Conservation (phyloP, 2,888 invertebrate genomes). For the Sarcophaga carnaria region DNA sequence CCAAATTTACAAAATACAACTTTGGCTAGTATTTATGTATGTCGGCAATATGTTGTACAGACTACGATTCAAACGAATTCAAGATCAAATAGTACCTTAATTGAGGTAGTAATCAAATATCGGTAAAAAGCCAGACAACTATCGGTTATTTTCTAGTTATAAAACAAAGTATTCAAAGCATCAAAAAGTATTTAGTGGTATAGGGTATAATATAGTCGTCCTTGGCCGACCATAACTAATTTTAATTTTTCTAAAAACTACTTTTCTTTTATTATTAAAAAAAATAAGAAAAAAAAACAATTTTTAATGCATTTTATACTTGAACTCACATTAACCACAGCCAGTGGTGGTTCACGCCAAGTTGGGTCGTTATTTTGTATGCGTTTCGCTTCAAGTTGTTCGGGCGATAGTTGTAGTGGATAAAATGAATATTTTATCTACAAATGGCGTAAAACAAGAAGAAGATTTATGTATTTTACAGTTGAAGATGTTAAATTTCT, state of each 20-base stretch:
- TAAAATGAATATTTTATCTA: constrained; percentile 88
- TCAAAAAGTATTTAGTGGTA: too few species aligned
- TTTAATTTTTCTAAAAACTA: neutral
- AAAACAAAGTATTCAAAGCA: too few species aligned
- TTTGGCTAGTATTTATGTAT: too few species aligned
- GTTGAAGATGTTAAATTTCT: neutral
- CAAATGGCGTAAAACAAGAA: constrained; percentile 23
- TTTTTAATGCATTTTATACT: constrained; percentile 43
- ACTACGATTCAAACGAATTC: too few species aligned
- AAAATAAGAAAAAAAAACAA: neutral
- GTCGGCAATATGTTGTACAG: too few species aligned
- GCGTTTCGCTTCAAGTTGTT: constrained; percentile 84
- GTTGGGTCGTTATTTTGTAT: constrained; percentile 84
- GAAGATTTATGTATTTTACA: neutral
- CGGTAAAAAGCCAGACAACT: too few species aligned
- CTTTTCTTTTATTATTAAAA: neutral
- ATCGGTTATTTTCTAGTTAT: too few species aligned
- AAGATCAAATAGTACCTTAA: too few species aligned
- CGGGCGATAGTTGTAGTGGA: constrained; percentile 85
- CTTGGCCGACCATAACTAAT: neutral
- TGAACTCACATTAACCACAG: constrained; percentile 87
- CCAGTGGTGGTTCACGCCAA: constrained; percentile 85
- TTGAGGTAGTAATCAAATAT: too few species aligned
- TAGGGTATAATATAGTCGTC: too few species aligned
- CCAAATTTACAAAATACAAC: too few species aligned